Evolutionary conservation across 2,113 vertebrate genomes (phyloP).

Genomic region (Cyprinodon brontotheroides): DNA sequence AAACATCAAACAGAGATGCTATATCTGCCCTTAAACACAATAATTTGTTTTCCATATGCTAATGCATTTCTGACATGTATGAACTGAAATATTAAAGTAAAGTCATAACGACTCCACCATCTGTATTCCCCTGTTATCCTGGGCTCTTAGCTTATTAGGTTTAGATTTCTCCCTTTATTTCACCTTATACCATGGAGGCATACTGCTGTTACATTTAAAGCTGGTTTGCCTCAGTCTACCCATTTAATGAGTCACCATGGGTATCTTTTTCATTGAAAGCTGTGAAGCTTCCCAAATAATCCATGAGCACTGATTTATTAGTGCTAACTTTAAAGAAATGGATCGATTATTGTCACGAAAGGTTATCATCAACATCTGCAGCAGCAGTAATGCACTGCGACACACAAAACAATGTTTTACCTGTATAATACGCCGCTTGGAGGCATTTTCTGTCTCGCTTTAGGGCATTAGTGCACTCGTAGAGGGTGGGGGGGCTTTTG

Average conservation of each 20-base stretch:
- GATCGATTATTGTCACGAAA: not conserved
- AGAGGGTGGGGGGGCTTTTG: constrained; percentile 9
- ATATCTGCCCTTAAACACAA: too few species aligned
- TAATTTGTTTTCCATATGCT: not conserved
- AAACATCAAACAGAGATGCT: too few species aligned
- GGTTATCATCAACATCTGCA: not conserved
- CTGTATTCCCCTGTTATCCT: not conserved
- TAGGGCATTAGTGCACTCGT: constrained; percentile 17
- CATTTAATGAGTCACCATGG: not conserved
- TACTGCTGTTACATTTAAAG: not conserved
- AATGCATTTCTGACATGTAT: not conserved
- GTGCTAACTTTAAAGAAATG: constrained; percentile 12
- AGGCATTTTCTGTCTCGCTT: constrained; percentile 6
- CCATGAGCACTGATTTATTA: constrained; percentile 24
- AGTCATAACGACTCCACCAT: not conserved
- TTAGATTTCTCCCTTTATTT: not conserved
- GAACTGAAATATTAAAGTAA: not conserved
- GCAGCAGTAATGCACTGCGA: not conserved
- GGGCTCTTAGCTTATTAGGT: not conserved
- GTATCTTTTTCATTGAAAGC: not conserved
- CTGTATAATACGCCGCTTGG: not conserved
- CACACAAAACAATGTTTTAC: not conserved
- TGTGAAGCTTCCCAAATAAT: constrained; percentile 45
- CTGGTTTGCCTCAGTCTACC: not conserved
- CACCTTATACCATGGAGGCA: not conserved